Percentiles rank a stretch among this genome's conserved stretches.
Evolutionary conservation across 2,888 invertebrate genomes (phyloP).

Genomic region (Odontothrips loti): DNA sequence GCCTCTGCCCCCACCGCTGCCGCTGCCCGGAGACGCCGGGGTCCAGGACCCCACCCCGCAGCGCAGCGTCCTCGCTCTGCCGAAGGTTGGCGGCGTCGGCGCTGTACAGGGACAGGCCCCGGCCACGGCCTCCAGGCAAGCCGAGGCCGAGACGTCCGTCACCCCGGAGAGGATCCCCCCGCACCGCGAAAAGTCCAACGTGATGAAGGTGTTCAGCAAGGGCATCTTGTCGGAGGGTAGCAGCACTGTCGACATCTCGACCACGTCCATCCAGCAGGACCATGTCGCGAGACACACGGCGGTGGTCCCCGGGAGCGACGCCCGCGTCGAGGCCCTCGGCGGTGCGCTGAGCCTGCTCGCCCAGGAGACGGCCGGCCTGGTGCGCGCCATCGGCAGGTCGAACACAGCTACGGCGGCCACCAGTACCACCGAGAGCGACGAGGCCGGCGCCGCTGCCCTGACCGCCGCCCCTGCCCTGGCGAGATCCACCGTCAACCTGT

Average conservation of each 20-base stretch:
- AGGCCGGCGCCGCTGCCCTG: neutral
- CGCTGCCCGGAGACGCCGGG: neutral
- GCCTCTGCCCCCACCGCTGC: neutral
- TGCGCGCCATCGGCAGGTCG: neutral
- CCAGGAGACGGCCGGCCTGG: neutral
- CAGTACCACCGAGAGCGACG: neutral
- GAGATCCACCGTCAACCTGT: neutral
- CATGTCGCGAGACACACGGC: neutral
- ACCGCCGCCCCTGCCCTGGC: neutral
- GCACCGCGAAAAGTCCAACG: neutral
- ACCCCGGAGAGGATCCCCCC: no score
- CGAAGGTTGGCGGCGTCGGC: neutral
- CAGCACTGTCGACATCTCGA: neutral
- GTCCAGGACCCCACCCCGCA: neutral
- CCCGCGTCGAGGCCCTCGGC: neutral
- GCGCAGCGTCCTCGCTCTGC: neutral
- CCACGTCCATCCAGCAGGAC: neutral
- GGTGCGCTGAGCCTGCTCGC: neutral
- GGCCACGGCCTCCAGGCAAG: neutral
- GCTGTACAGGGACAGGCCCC: neutral
- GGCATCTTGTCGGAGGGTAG: neutral
- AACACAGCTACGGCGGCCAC: neutral
- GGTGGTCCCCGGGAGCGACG: neutral
- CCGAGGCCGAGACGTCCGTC: neutral
- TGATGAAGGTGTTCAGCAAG: constrained; percentile 21